A percentile compares a stretch with the other conserved stretches of the same genome.
Conservation (phyloP, 2,113 vertebrate species). For the Spizaetus ornatus region DNA sequence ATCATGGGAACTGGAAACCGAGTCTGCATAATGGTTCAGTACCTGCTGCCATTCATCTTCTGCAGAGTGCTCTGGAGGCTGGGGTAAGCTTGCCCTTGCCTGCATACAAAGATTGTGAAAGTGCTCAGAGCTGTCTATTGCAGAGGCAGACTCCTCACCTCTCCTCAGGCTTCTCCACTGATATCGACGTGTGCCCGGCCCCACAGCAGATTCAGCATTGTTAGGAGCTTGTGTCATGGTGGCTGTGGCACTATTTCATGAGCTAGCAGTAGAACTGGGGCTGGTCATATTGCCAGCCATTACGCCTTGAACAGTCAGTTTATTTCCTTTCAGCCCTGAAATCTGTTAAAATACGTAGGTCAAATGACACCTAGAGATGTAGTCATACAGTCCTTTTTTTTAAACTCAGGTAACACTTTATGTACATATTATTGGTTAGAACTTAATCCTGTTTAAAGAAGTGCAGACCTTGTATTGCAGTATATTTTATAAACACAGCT, state of each 20-base stretch:
- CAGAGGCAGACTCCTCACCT: neutral
- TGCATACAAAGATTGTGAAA: neutral
- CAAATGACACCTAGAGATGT: neutral
- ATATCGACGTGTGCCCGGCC: neutral
- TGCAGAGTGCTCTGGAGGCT: neutral
- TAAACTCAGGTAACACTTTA: neutral
- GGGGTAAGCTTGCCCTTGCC: neutral
- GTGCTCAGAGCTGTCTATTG: neutral
- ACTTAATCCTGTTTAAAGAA: neutral
- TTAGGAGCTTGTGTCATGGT: neutral
- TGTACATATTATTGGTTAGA: accelerated
- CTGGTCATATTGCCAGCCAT: neutral
- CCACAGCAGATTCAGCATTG: neutral
- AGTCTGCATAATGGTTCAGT: no score
- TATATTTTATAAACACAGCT: neutral
- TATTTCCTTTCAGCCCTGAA: neutral
- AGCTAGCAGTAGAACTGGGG: neutral
- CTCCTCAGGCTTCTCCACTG: neutral
- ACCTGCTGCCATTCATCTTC: neutral
- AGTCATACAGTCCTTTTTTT: neutral
- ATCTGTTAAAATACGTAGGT: neutral
- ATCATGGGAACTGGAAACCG: neutral
- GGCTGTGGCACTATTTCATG: accelerated
- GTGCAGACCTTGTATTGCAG: neutral
- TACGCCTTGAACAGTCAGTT: neutral